Conservation (phyloP, 2,113 vertebrate genomes). For the Cinclus cinclus region DNA sequence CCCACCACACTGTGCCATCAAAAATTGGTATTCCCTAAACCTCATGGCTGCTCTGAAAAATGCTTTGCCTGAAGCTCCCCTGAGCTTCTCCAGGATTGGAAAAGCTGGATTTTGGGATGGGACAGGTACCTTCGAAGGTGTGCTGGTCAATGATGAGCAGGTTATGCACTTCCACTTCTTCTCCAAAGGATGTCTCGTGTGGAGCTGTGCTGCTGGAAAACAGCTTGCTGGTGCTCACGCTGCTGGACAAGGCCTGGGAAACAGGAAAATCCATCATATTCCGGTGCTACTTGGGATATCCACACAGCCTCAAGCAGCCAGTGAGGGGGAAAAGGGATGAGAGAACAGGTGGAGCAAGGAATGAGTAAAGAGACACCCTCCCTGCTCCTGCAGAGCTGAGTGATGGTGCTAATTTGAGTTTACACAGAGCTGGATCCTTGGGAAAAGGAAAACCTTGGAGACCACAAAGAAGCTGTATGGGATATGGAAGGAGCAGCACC, state of each 20-base stretch:
- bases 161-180: constrained; percentile 98
- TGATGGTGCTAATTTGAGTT: not conserved
- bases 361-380: not conserved
- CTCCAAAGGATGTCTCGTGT: constrained; percentile 94
- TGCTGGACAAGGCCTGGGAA: constrained; percentile 91
- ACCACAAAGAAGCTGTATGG: fast-evolving
- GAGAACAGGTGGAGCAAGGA: not conserved
- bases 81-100: not conserved
- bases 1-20: not conserved
- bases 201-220: constrained; percentile 98
- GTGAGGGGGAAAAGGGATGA: not conserved
- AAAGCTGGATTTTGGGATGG: not conserved
- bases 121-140: constrained; percentile 90
- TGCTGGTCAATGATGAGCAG: constrained; percentile 98
- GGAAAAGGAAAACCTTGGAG: not conserved
- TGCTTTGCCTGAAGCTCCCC: not conserved
- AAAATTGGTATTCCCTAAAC: not conserved
- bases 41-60: not conserved
- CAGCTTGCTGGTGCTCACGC: constrained; percentile 96
- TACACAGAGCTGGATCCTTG: no score
- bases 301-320: fast-evolving
- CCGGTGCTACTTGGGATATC: fast-evolving
- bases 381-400: not conserved
- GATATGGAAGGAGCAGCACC: not conserved
- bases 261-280: not conserved